A percentile compares a stretch with the other conserved stretches of the same genome.
Conservation (phyloP, 2,113 vertebrate genomes). For the Cranoglanis bouderius region DNA sequence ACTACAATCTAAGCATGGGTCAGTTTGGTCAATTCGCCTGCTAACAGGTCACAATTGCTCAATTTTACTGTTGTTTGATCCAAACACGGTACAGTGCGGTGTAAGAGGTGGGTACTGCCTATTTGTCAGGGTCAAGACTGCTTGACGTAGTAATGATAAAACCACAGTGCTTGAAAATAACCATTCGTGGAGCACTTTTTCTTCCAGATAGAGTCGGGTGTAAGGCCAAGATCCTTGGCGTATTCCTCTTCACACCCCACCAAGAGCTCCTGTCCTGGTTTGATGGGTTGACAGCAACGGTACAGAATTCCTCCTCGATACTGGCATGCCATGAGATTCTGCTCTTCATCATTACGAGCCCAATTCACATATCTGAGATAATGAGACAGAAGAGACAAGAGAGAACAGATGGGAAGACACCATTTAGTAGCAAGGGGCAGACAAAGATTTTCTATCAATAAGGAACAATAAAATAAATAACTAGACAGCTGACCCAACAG, state of each 20-base stretch:
- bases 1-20: background rate
- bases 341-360: background rate
- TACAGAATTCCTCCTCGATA: constrained; percentile 4
- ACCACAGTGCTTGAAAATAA: background rate
- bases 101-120: no score
- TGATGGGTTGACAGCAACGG: background rate
- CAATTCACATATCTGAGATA: background rate
- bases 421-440: background rate
- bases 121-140: background rate
- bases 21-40: no score
- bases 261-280: background rate
- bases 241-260: background rate
- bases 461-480: background rate
- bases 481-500: background rate
- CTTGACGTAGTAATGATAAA: background rate
- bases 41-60: no score
- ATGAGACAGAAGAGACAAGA: background rate
- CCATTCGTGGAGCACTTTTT: background rate
- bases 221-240: background rate
- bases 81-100: no score
- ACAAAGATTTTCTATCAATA: background rate
- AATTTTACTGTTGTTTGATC: no score
- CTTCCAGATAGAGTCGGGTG: background rate
- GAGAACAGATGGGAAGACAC: background rate
- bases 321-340: background rate